Conservation (phyloP, 1,140 invertebrate species). For the Pseudomyrmex cubaensis region DNA sequence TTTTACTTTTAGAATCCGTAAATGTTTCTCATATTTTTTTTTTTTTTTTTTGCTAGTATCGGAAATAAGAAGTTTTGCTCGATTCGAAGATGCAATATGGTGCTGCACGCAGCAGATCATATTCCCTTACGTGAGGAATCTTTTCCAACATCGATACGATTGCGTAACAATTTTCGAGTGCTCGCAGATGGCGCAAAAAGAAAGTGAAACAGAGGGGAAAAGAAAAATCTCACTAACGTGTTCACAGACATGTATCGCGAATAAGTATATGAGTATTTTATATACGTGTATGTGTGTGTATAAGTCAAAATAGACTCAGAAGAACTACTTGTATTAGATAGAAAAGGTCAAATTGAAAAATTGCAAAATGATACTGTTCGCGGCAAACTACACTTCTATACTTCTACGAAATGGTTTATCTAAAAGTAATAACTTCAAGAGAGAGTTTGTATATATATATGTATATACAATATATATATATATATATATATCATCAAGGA, state of each 20-base stretch:
- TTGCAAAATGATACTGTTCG: not conserved
- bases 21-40: not conserved
- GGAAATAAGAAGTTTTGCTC: not conserved
- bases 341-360: not conserved
- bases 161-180: slow-evolving; percentile 1
- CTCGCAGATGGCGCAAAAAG: not conserved
- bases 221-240: not conserved
- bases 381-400: slow-evolving; percentile 1
- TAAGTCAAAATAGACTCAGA: not conserved
- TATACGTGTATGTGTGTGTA: too few relatives aligned
- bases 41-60: too few relatives aligned
- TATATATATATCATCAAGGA: not conserved
- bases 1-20: not conserved
- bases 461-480: too few relatives aligned
- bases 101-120: not conserved
- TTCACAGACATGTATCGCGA: not conserved
- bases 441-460: not conserved
- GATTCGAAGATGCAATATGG: not conserved
- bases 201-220: not conserved
- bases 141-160: not conserved
- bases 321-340: slow-evolving; percentile 5
- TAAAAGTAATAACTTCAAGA: not conserved
- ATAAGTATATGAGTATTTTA: too few relatives aligned
- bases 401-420: slow-evolving; percentile 9
- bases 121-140: not conserved